Base-by-base conservation (phyloP, 2,888 invertebrate genomes). In the Scaptomyza polygonia region DNA sequence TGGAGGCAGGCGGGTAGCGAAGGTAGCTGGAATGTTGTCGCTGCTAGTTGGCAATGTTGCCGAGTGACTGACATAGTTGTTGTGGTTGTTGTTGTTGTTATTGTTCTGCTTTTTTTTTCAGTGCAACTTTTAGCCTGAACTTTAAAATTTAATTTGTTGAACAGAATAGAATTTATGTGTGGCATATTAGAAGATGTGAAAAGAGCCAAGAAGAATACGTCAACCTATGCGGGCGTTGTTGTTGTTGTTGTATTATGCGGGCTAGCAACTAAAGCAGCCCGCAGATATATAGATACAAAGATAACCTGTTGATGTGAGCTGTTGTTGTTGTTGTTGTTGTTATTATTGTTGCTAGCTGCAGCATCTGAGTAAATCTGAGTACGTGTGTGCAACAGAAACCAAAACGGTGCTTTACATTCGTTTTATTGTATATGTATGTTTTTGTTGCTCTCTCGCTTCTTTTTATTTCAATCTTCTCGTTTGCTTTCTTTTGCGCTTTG, bases 11-110 rank as follows among this genome's bases (percentile, higher is more conserved):
- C 34, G 53, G 55, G 45, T 44, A 55, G 54, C 52, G 45, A 76
- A 75, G 79, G 67, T 74, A 85, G 86, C 72, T 82, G 84, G 84
- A 84, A 84, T 84, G 83, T 86, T 84, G 86, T 86, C 86, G 70
- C 66, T 80, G 83, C 79, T 84, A 79, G 83, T 77, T 86, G 77
- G 78, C 75, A 75, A 84, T 86, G 80, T 86, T 86, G 80, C 73
- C 77, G 77, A 85, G 85, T 84, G 80, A 78, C 80, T 85, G 86
- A 79, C 85, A 83, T 83, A 84, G 86, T 78, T 83, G 86, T 64
- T 81, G 82, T 59, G 72, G 72, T 25, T 72, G 63, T 52, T 63
- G 61, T 51, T 67, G 54, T 43, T 62, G 67, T 45, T 59, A 44
- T 64, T 64, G 58, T 42, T 63, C 32, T 47, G 58, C 43, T 57